Conservation (phyloP, 2,888 invertebrate genomes). For the Chloroclysta siterata region DNA sequence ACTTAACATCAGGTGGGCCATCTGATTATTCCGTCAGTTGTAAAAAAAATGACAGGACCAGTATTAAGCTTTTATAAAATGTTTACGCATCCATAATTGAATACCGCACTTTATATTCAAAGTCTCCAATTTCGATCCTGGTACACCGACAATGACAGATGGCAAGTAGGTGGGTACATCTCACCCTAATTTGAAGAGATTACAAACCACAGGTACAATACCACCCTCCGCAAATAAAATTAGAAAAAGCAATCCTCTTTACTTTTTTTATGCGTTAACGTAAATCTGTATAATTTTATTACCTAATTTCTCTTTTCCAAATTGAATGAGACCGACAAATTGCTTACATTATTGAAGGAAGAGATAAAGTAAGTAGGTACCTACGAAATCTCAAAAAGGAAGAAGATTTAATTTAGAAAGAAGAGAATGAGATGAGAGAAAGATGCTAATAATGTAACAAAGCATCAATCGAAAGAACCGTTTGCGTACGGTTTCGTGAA, state of each 20-base stretch:
- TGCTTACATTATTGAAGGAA: conserved; percentile 50
- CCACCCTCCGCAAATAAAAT: conserved; percentile 59
- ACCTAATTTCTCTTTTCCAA: conserved; percentile 58
- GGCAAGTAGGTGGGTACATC: conserved; percentile 20
- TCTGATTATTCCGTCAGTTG: too few relatives aligned
- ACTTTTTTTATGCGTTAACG: conserved; percentile 57
- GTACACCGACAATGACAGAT: conserved; percentile 30
- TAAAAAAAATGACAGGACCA: too few relatives aligned
- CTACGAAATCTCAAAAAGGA: conserved; percentile 18
- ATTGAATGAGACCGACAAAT: conserved; percentile 60
- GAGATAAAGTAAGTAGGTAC: conserved; percentile 21
- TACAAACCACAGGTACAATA: conserved; percentile 58
- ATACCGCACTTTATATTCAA: not conserved
- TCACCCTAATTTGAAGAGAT: conserved; percentile 52
- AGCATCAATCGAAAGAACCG: conserved; percentile 52
- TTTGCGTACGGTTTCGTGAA: conserved; percentile 54
- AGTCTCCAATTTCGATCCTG: conserved; percentile 4
- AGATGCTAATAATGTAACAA: conserved; percentile 49
- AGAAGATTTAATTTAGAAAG: conserved; percentile 18
- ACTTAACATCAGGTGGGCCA: too few relatives aligned
- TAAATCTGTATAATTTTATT: conserved; percentile 82
- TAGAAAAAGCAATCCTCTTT: conserved; percentile 66
- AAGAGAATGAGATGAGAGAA: conserved; percentile 14
- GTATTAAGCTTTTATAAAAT: too few relatives aligned
- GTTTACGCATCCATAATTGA: too few relatives aligned